Base-by-base conservation (phyloP, 2,888 invertebrate species). In the Malachius bipustulatus region DNA sequence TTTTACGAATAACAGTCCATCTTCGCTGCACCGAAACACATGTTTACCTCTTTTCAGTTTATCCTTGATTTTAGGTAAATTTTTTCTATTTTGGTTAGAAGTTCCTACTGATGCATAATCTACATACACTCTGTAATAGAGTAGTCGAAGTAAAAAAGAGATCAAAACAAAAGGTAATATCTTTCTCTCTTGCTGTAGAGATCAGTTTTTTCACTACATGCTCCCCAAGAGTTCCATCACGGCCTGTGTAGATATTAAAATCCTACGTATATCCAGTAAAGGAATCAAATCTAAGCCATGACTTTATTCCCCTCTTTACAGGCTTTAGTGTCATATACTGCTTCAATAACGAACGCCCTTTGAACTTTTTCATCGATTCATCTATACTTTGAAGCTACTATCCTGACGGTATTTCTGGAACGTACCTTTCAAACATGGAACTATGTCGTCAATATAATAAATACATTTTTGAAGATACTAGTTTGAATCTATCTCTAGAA, bases 221-320 rank as follows among this genome's bases (percentile, higher is more conserved):
- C 38, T 44, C 44, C 34, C 37, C 50, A 36, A 51, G 34, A 12
- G 43, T 45, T 19, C n/a, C 24, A 19, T 19, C 24, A 19, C 24
- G 24, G 30, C 43, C 45, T 19, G 41, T 41, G 35, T 49, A 47
- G 14, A 49, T 38, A 33, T 49, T 35, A 32, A 30, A 41, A 33
- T 47, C 34, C 39, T 47, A 48, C 16, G 47, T 28, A 38, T n/a
- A n/a, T n/a, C n/a, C n/a, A 14, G 33, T 40, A n/a, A 36, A 12
- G 4, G 13, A 30, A 28, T 44, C 43, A 16, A 37, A 38, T 16
- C 42, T 36, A 14, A 35, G 34, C 42, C 43, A 43, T 16, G 35
- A 29, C 30, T n/a, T n/a, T n/a, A n/a, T n/a, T n/a, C n/a, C n/a
- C n/a, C n/a, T n/a, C n/a, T n/a, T n/a, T n/a, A n/a, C n/a, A n/a